Evolutionary conservation across 2,888 invertebrate genomes (phyloP), one percentile per base, ranked within the genome.

Genomic region (Pocota personata): DNA sequence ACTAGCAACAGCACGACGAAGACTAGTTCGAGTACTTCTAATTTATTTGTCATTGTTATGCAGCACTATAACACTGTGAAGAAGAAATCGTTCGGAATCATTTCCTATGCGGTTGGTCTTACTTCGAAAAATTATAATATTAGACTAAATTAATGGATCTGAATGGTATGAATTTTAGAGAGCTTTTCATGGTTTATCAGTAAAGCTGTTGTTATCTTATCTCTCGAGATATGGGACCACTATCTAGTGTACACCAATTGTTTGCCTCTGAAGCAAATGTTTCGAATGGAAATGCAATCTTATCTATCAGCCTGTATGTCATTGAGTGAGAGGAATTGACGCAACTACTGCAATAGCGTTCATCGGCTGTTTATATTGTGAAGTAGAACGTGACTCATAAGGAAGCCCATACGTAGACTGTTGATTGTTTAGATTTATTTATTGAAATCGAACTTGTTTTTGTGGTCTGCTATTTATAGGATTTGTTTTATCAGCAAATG

Each of bases 131-230:
- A 16, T 48, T 64, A 24, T 19, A 50, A 79, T 50, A 21, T 30
- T 58, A 8, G 43, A 80, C 79, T 80, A 73, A 66, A 3, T 12
- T 12, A 6, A n/a, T 66, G n/a, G 30, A 21, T 24, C 14, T 12
- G 43, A 48, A 24, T 46, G 27, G 19, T 30, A 48, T 14, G 35
- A 21, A 21, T 6, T 2, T 4, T 7, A 21, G 16, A 57, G 27
- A 30, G 50, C 62, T 71, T 71, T 71, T 27, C 3, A 12, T 5
- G 7, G 24, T 37, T 72, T 58, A 64, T 79, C 79, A 48, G 21
- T 1, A 16, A 32, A 46, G 14, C 21, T 7, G 14, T 35, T 48
- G 35, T 35, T 72, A 79, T 79, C 79, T 72, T 79, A 79, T 79
- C 79, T n/a, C 30, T 8, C 6, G 14, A 52, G 62, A 78, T 78